Conservation (phyloP, 1,140 invertebrate species). For the Eurosta solidaginis region DNA sequence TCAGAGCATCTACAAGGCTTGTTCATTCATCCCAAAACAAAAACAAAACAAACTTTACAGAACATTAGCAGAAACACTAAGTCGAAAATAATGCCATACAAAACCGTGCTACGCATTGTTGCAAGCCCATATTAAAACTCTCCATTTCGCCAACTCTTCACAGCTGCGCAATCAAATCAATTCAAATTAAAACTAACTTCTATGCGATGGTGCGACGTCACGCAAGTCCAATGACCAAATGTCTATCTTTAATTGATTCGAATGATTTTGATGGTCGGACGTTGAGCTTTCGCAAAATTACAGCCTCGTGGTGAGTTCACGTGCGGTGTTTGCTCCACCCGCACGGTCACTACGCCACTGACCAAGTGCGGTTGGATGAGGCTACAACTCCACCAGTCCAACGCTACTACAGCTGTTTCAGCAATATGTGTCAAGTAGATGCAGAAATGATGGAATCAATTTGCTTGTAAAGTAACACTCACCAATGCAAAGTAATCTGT, state of each 20-base stretch:
- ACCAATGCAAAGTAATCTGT: not conserved
- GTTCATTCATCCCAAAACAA: conserved; percentile 1
- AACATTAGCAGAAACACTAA: not conserved
- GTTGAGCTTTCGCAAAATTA: not conserved
- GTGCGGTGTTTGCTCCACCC: conserved; percentile 12
- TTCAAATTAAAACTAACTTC: not conserved
- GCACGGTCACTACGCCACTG: conserved; percentile 18
- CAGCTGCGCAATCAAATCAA: not conserved
- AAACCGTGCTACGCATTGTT: not conserved
- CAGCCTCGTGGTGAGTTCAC: not conserved
- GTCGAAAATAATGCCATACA: not conserved
- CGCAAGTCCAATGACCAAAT: conserved; percentile 16
- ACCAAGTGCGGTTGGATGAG: not conserved
- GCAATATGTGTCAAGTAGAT: conserved; percentile 21
- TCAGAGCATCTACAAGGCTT: not conserved
- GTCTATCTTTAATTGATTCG: not conserved
- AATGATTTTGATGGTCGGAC: no score
- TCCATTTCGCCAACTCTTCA: not conserved
- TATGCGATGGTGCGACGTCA: no score
- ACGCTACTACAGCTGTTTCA: not conserved
- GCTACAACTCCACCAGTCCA: not conserved
- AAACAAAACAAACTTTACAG: not conserved
- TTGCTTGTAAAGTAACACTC: conserved; percentile 26
- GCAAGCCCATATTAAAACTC: not conserved
- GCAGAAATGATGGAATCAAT: conserved; percentile 25